Base-by-base conservation (phyloP, 1,140 invertebrate genomes). In the Caerostris extrusa region DNA sequence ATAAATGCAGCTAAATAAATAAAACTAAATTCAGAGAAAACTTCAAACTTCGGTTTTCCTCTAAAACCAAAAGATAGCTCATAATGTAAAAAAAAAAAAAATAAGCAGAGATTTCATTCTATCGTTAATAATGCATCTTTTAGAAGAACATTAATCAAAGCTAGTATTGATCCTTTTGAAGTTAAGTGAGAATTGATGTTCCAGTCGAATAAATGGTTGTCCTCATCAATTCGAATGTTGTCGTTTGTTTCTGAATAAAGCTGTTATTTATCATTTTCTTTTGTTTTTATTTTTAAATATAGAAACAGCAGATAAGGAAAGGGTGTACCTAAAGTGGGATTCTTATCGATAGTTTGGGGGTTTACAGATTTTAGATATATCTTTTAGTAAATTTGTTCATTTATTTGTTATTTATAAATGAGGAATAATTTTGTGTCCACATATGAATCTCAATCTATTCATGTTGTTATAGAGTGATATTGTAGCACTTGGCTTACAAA, bases 171-270 rank as follows among this genome's bases (percentile, higher is more conserved):
- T 64, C 86, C 53, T 64, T 88, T 88, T 50, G 86, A 67, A 88
- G 86, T 8, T 88, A 88, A 88, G 86, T 88, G 86, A 88, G 34
- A 88, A 88, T 64, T 64, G 86, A 88, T 88, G 86, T 64, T 50
- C 86, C 12, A 57, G 3, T 7, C 19, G 61, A 64, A 88, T 64
- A 88, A 88, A 88, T 88, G 86, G 58, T 67, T 58, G 82, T 57
- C n/a, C 34, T 88, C 86, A 88, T 88, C n/a, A 34, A 7, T 60
- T 88, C 61, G 60, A 88, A 88, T 88, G 58, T 17, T 67, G 50
- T 53, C 34, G 58, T 88, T 88, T 64, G 86, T 88, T 88, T 14
- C 60, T n/a, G 56, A 55, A 61, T 17, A 88, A 67, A 88, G 53
- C 8, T 56, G 60, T 64, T 64, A 88, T 88, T 88, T 88, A 88